Evolutionary conservation across 2,888 invertebrate species (phyloP), one percentile per base, ranked within the genome.

Genomic region (Phaonia tiefii): DNA sequence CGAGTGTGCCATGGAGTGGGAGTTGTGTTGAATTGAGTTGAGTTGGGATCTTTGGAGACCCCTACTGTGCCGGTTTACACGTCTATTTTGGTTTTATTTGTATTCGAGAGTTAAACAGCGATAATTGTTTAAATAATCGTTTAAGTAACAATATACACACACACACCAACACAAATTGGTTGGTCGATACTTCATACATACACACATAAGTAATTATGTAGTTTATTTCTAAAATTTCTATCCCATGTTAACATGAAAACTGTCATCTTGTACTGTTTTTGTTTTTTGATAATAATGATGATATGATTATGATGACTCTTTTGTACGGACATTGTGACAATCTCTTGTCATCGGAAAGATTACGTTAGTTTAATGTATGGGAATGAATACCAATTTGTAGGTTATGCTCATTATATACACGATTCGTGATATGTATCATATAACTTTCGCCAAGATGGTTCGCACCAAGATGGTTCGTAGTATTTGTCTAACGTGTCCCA

Each of bases 41-140:
- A 20, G 49, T 54, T 22, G 25, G 4, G 54, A 7, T 25, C 22
- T 13, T 46, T 46, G 25, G 54, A 54, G 54, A 31, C 54, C 2
- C 54, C 54, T 13, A 54, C 54, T 54, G 54, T 54, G 54, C 3
- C 11, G 8, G 31, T 31, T 31, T 31, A 31, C 31, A 31, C 31
- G 8, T 31, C 31, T 31, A 31, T 5, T 31, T 31, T 31, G 4
- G 8, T 31, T 3, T 31, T 31, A 5, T 46, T 13, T 54, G 22
- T 13, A 22, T 54, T 22, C 22, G 11, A 54, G 54, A 54, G 54
- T 25, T 22, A 22, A 54, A 54, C 54, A 54, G 22, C 2, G 54
- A 11, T 54, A 54, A 54, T 54, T 54, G 54, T 54, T 54, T 54
- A 54, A 54, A 54, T 54, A 54, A 54, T 54, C 22, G 25, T 54